Base-by-base conservation (phyloP, 2,113 vertebrate genomes). In the Ascaphus truei region DNA sequence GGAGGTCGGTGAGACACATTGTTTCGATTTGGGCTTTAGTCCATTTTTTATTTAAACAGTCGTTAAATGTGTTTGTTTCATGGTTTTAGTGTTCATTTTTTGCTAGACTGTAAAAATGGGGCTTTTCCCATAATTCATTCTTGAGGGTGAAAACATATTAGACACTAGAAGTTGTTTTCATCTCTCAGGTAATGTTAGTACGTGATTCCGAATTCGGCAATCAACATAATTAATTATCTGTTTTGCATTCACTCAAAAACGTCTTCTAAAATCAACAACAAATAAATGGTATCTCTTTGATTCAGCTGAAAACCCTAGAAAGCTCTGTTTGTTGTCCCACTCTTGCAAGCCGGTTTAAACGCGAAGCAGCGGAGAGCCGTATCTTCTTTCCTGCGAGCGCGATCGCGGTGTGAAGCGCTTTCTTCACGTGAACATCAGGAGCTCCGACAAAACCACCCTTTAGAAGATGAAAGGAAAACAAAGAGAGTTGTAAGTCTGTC, bases 161-260 rank as follows among this genome's bases (percentile, higher is more conserved):
- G 66, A 57, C 66, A 30, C 55, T 68, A 68, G 66, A 68, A 59
- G 55, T 47, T 68, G 66, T 68, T 68, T 68, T 68, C 41, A 57
- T 68, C 66, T 68, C 55, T 68, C 55, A 68, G 66, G 66, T 68
- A 68, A 59, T 60, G 55, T 59, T 68, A 50, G 56, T 50, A 59
- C 55, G 39, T 68, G 66, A 68, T 68, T 68, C 66, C 25, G 66
- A 57, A 68, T 68, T 68, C 66, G 15, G 66, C 66, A 68, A 68
- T 68, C 66, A 68, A 68, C 66, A 68, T 68, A 68, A 68, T 68
- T 68, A 68, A 68, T 68, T 68, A 68, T 68, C 66, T 68, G 66
- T 68, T 68, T 68, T 68, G 55, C 66, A 68, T 68, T 68, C 66
- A 68, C 66, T 68, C 50, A 59, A 59, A 68, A 68, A 47, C 66